Conservation (phyloP, 1,140 invertebrate species). For the Leptinotarsa lineolata region DNA sequence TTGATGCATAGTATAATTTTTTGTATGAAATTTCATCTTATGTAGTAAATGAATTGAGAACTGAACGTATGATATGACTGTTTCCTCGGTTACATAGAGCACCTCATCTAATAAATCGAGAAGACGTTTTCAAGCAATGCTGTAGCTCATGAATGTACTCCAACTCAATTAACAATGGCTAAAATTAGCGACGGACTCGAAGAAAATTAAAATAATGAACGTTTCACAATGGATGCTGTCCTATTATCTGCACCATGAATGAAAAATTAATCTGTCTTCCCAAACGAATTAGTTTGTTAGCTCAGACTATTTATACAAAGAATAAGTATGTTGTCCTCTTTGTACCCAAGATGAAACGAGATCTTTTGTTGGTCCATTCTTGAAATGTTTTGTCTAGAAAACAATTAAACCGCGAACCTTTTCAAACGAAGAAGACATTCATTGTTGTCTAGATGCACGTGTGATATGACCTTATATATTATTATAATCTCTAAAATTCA, state of each 20-base stretch:
- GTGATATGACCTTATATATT: too few species aligned
- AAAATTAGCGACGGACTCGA: not conserved
- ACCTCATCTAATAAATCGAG: not conserved
- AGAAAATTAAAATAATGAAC: conserved; percentile 24
- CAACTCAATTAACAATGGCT: not conserved
- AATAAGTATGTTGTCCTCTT: conserved; percentile 23
- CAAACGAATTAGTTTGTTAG: conserved; percentile 22
- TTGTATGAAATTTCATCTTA: too few species aligned
- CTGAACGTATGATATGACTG: too few species aligned
- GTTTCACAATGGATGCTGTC: conserved; percentile 22
- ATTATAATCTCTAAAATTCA: too few species aligned
- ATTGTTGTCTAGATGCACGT: not conserved
- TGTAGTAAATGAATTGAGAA: too few species aligned
- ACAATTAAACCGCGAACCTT: conserved; percentile 12
- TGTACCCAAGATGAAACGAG: conserved; percentile 21
- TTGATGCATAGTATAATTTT: too few species aligned
- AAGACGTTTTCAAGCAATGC: not conserved
- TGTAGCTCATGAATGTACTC: not conserved
- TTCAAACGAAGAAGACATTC: not conserved
- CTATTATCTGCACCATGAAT: conserved; percentile 27
- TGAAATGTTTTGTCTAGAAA: conserved; percentile 15
- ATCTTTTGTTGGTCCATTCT: conserved; percentile 18
- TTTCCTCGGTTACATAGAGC: not conserved
- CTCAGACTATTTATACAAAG: conserved; percentile 27
- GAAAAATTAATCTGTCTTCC: conserved; percentile 27